A percentile compares a stretch with the other conserved stretches of the same genome.
phyloP scores from a whole-genome alignment of 2,797 vertebrate genomes.

The Lepilemur septentrionalis region DNA sequence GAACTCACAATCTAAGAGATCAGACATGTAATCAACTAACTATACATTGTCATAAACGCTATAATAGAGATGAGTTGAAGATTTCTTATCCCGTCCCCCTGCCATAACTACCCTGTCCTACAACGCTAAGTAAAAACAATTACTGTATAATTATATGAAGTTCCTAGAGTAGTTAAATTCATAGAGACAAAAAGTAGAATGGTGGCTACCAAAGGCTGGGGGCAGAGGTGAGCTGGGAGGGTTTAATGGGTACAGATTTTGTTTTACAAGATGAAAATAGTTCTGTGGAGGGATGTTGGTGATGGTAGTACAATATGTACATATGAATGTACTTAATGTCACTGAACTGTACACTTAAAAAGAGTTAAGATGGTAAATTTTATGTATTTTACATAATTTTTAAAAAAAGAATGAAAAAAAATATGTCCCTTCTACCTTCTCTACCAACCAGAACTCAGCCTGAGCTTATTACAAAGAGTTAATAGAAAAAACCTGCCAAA shows the following conservation, averaged over 20 bases:
- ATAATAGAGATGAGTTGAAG: neutral
- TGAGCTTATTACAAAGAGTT: neutral
- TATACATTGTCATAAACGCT: neutral
- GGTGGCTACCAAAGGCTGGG: neutral
- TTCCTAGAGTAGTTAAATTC: neutral
- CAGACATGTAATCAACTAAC: neutral
- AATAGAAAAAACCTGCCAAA: neutral
- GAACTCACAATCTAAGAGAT: slow-evolving; percentile 21
- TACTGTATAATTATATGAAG: neutral
- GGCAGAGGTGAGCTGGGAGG: neutral
- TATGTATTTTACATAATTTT: neutral
- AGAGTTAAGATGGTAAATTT: neutral
- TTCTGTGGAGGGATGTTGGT: neutral
- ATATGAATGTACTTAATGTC: neutral
- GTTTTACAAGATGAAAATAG: neutral
- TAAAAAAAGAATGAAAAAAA: neutral
- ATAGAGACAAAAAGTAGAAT: neutral
- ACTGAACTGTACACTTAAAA: neutral
- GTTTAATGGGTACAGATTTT: neutral
- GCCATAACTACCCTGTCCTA: neutral
- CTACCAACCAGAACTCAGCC: neutral
- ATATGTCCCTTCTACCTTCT: neutral
- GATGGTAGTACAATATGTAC: neutral
- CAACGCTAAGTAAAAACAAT: neutral
- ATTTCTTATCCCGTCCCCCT: neutral